These are phyloP conservation scores for Aphaenogaster floridana DNA, from an alignment of 1,140 invertebrate species.

Conservation along the genomic window DNA sequence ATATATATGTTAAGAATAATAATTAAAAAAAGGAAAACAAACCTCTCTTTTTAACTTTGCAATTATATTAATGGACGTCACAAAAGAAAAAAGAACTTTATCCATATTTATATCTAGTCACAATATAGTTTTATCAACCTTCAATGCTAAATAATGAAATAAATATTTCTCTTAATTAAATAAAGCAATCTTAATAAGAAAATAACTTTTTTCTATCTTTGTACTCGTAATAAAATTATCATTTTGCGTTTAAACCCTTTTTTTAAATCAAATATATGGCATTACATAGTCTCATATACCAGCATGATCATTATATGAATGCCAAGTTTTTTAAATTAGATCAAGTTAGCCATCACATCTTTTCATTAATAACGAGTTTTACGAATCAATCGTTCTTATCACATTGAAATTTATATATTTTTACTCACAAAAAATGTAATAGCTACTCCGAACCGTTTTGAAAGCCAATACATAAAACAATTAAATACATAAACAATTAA, in stretches of 20 bases:
- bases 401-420: constrained; percentile 47
- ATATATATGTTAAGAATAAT: constrained; percentile 26
- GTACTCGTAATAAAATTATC: constrained; percentile 54
- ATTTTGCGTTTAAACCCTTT: not conserved
- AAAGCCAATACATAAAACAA: constrained; percentile 75
- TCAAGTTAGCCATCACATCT: constrained; percentile 4
- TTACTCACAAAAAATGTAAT: constrained; percentile 48
- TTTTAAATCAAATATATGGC: constrained; percentile 42
- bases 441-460: constrained; percentile 66
- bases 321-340: constrained; percentile 40
- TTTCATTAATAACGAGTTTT: constrained; percentile 8
- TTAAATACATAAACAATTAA: constrained; percentile 32
- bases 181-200: constrained; percentile 39
- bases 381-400: constrained; percentile 61
- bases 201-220: constrained; percentile 56
- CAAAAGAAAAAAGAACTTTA: constrained; percentile 49
- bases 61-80: constrained; percentile 59
- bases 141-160: constrained; percentile 48
- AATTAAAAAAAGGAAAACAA: constrained; percentile 20
- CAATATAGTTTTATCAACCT: constrained; percentile 45
- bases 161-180: constrained; percentile 47
- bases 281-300: constrained; percentile 51
- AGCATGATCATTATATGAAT: constrained; percentile 27
- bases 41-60: constrained; percentile 4
- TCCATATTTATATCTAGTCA: constrained; percentile 38